Conservation (phyloP, 92 coral and sea anemone species). For the Epizoanthus rinbou region DNA sequence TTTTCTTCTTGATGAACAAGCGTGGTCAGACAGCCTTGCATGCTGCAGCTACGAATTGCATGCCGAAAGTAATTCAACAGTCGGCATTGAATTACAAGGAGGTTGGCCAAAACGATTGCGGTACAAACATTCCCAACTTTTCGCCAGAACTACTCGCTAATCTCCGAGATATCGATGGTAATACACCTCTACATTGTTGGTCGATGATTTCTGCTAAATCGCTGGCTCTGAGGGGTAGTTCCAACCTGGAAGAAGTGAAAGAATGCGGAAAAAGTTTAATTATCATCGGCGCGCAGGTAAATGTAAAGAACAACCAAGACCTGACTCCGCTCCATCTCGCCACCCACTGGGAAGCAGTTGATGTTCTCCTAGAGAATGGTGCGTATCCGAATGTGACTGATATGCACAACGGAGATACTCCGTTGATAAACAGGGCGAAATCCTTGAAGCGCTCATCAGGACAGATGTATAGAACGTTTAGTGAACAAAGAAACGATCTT, state of each 20-base stretch:
- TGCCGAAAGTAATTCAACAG: too few relatives aligned
- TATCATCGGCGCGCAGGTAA: background rate
- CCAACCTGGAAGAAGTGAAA: background rate
- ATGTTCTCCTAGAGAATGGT: background rate
- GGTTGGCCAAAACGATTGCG: too few relatives aligned
- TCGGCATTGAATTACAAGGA: too few relatives aligned
- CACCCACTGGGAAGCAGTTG: background rate
- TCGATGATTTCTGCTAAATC: background rate
- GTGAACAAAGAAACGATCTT: background rate
- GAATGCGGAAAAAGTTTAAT: background rate
- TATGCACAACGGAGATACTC: background rate
- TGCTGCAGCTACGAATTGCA: too few relatives aligned
- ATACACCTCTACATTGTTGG: background rate
- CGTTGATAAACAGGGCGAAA: background rate
- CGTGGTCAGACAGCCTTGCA: too few relatives aligned
- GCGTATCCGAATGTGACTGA: background rate
- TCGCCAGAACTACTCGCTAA: too few relatives aligned
- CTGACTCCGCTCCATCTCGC: constrained; percentile 17
- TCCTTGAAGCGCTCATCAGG: background rate
- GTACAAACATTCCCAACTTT: too few relatives aligned
- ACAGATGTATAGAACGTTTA: background rate
- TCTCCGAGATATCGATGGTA: too few relatives aligned
- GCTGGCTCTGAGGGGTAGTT: too few relatives aligned
- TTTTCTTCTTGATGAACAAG: too few relatives aligned
- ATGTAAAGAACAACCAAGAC: background rate